These are phyloP conservation scores for Adelosebastes latens DNA, from an alignment of 2,797 vertebrate species.

Conservation along the genomic window DNA sequence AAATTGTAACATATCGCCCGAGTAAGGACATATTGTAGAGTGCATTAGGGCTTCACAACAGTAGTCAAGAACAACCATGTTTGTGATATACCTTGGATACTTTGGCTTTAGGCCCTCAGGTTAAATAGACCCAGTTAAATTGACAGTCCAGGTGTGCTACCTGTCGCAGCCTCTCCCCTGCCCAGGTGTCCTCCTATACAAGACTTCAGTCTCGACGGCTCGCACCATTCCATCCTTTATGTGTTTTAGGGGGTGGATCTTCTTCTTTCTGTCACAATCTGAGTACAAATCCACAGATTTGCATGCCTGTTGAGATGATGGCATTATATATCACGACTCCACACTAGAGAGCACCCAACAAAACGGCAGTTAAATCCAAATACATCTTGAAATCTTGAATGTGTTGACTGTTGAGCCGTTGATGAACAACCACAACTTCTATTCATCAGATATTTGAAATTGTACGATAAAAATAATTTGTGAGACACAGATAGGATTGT, in stretches of 20 bases:
- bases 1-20: not conserved
- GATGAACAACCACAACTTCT: not conserved
- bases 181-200: slow-evolving; percentile 67
- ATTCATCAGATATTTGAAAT: not conserved
- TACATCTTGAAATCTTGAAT: not conserved
- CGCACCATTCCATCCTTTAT: slow-evolving; percentile 45
- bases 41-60: not conserved
- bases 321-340: not conserved
- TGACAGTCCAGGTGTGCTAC: slow-evolving; percentile 58
- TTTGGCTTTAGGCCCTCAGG: slow-evolving; percentile 27
- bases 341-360: not conserved
- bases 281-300: slow-evolving; percentile 1
- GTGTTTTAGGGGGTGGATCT: slow-evolving; percentile 10
- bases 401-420: not conserved
- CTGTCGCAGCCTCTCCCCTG: slow-evolving; percentile 23
- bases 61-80: not conserved
- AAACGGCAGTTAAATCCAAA: not conserved
- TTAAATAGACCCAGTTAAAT: slow-evolving; percentile 20
- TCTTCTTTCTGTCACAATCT: slow-evolving; percentile 34
- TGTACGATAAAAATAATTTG: not conserved
- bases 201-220: slow-evolving; percentile 35
- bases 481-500: not conserved
- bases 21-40: not conserved
- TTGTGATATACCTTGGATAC: not conserved
- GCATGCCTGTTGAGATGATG: not conserved